Base-by-base conservation (phyloP, 2,797 vertebrate genomes). In the Phoxinus dragarum region DNA sequence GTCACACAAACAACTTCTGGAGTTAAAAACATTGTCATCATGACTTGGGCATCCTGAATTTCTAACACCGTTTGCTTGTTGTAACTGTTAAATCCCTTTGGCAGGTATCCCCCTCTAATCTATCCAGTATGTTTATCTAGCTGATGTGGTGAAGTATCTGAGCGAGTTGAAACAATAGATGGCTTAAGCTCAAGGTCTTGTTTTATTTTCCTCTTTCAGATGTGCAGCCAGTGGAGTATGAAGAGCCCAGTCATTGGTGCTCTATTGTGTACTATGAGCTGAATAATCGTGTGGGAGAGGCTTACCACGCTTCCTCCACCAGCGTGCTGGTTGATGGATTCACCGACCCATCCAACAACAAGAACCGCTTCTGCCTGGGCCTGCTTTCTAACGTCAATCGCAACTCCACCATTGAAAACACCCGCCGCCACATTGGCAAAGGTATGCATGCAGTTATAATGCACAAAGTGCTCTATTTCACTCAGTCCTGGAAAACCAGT, bases 351-450 rank as follows among this genome's bases (percentile, higher is more conserved):
- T 98, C 97, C 79, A 99, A 99, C 92, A 99, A 98, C 93, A 99
- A 98, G 91, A 99, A 98, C 93, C 96, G 97, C 90, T 99, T 99
- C 94, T 99, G 98, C 94, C 94, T 99, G 88, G 97, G 97, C n/a
- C 95, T 99, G 87, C 94, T 99, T 84, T 99, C 97, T 85, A 98
- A 98, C 0, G 97, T 99, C 56, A 99, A 99, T 91, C 97, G 97
- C 87, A 99, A 99, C 94, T 99, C 98, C 0, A 99, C 98, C 0
- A 99, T 99, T 36, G 98, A 99, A 93, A 99, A 99, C 94, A 99
- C 98, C 8, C 96, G 98, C 10, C 94, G 97, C 81, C 98, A 99
- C 91, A 99, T 99, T 76, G 97, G 98, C 87, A 99, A 99, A 97
- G 98, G 98, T 99, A 94, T 1, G 44, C 2, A 9, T 16, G 21